Evolutionary conservation across 2,888 invertebrate genomes (phyloP).

Genomic region (Dendrolimus houi): DNA sequence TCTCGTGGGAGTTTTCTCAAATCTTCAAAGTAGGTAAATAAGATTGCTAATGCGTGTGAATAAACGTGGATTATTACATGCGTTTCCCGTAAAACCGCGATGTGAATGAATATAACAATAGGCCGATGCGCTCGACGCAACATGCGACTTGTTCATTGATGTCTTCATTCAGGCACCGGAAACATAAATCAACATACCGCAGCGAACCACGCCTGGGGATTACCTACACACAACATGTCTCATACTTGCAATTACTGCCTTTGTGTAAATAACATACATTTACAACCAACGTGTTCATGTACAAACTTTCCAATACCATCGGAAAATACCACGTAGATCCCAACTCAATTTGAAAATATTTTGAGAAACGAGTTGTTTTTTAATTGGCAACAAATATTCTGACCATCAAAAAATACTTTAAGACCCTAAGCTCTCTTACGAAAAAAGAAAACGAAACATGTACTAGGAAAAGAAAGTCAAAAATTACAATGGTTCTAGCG

Average conservation of each 20-base stretch:
- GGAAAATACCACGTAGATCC: too few species aligned
- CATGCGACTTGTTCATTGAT: conserved; percentile 57
- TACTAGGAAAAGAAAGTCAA: too few species aligned
- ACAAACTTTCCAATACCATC: conserved; percentile 5
- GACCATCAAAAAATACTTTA: too few species aligned
- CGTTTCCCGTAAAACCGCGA: conserved; percentile 31
- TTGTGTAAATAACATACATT: conserved; percentile 13
- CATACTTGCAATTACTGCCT: conserved; percentile 15
- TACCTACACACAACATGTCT: conserved; percentile 21
- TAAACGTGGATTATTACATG: conserved; percentile 26
- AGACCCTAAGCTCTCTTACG: too few species aligned
- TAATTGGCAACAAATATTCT: too few species aligned
- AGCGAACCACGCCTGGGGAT: conserved; percentile 33
- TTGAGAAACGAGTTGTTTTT: too few species aligned
- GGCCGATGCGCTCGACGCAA: conserved; percentile 27
- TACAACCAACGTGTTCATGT: conserved; percentile 6
- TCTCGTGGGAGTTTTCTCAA: not conserved
- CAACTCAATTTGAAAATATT: too few species aligned
- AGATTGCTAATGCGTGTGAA: conserved; percentile 16
- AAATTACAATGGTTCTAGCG: too few species aligned
- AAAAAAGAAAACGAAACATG: too few species aligned
- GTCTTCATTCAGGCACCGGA: conserved; percentile 64
- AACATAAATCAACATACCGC: conserved; percentile 61
- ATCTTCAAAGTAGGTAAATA: not conserved
- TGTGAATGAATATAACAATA: conserved; percentile 52